Base-by-base conservation (phyloP, 2,797 vertebrate species). In the Danio choprae region DNA sequence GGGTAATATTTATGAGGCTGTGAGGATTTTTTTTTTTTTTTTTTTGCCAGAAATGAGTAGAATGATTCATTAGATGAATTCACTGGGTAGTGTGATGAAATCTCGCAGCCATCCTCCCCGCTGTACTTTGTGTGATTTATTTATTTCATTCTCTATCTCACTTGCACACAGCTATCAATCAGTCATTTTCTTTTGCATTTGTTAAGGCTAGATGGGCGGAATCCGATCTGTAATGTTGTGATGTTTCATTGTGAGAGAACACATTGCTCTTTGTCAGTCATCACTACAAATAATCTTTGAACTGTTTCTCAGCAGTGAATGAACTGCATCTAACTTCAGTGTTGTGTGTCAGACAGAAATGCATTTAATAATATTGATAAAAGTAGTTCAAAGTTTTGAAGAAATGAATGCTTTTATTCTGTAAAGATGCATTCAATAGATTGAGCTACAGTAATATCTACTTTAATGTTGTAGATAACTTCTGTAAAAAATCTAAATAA, bases 81-180 rank as follows among this genome's bases (percentile, higher is more conserved):
- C 78, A 63, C 60, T 44, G 68, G 56, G 56, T 29, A 44, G 48
- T 58, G 15, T 73, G 68, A 73, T 80, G 69, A 73, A 80, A 80
- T 55, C 78, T 55, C 59, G 56, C 48, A 62, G 46, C 38, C 68
- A 63, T 80, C 38, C 38, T 53, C n/a, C 11, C 15, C 20, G 8
- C 68, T 55, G 29, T 53, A 62, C 56, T 60, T 72, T 18, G n/a
- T n/a, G n/a, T 53, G 48, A 76, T 76, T 76, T 56, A 77, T 58
- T 77, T 60, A 78, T 70, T 78, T 60, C 12, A n/a, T 60, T 60
- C 55, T 44, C 16, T n/a, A 18, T 41, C 46, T 62, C 41, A 9
- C 51, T 77, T 56, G 38, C 62, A 69, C 1, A 41, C 53, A 18
- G 41, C 43, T 9, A 59, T 15, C 46, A 53, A 40, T 68, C 60